Evolutionary conservation across 2,888 invertebrate species (phyloP).

Genomic region (Zelleria hepariella): DNA sequence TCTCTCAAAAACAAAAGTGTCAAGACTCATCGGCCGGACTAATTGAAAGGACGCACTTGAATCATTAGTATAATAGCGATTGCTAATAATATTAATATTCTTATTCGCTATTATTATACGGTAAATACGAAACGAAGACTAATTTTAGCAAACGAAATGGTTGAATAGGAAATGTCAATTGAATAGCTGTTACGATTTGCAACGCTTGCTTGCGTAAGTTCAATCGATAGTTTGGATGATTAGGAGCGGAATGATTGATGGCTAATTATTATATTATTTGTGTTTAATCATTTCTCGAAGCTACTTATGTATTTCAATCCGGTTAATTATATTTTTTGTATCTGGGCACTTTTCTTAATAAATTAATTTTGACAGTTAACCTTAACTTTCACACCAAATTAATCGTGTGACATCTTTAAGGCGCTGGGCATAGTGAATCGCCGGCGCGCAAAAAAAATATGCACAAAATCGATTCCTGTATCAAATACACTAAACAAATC

Average conservation of each 20-base stretch:
- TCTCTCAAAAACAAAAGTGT: conserved; percentile 42
- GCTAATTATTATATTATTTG: conserved; percentile 8
- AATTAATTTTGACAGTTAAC: no score
- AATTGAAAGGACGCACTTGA: conserved; percentile 37
- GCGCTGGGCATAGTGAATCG: no score
- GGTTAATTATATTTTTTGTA: no score
- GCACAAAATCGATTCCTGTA: no score
- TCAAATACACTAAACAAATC: no score
- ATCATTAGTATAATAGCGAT: conserved; percentile 39
- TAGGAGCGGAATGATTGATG: conserved; percentile 7
- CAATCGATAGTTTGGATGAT: conserved; percentile 2
- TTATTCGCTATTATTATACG: conserved; percentile 26
- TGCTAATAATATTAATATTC: conserved; percentile 61
- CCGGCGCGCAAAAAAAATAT: no score
- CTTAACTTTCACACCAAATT: no score
- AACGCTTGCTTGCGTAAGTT: conserved; percentile 8
- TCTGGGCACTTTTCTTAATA: no score
- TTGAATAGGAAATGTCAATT: conserved; percentile 8
- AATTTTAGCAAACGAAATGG: conserved; percentile 19
- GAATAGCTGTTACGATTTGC: conserved; percentile 10
- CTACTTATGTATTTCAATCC: background rate
- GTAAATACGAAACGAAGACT: conserved; percentile 22
- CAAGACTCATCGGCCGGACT: conserved; percentile 40
- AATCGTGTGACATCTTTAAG: no score
- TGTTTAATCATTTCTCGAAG: background rate